Base-by-base conservation (phyloP, 2,888 invertebrate species). In the Ophion costatus region DNA sequence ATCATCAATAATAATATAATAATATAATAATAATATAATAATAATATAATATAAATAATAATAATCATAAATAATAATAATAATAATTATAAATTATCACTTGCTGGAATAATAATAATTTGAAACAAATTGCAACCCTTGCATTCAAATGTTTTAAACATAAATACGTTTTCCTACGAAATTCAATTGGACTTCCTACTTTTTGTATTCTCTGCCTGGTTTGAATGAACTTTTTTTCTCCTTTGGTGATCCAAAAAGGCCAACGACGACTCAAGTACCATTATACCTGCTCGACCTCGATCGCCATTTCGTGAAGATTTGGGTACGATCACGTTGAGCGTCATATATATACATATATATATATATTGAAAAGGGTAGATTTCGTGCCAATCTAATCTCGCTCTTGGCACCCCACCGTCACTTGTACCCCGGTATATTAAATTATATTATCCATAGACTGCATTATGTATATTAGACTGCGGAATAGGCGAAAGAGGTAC, bases 301-400 rank as follows among this genome's bases (percentile, higher is more conserved):
- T 71, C 56, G n/a, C 17, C 29, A 7, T 10, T 71, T 71, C 5
- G 33, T 10, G 57, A n/a, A 51, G 9, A 56, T 33, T 57, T 17
- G 29, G 33, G 20, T 71, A 56, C 17, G 17, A 56, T 33, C 56
- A 57, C 29, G 11, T 14, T 9, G 20, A 20, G 61, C 9, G 5
- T 11, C 17, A 20, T 7, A 1, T 20, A n/a, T 64, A 24, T 20
- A 42, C 29, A 22, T 59, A 22, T 59, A 59, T 20, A 59, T 59
- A 20, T 59, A 20, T 20, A 59, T 59, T 1, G 17, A 11, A 2
- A n/a, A 24, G 29, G 61, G 59, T 17, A 11, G 29, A 29, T 45
- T 59, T 38, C 38, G 71, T 80, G 79, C 79, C 71, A 80, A 80
- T 71, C 64, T 66, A 73, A 80, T 80, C 56, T 80, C 79, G 64